Base-by-base conservation (phyloP, 2,797 vertebrate genomes). In the Astyanax mexicanus region DNA sequence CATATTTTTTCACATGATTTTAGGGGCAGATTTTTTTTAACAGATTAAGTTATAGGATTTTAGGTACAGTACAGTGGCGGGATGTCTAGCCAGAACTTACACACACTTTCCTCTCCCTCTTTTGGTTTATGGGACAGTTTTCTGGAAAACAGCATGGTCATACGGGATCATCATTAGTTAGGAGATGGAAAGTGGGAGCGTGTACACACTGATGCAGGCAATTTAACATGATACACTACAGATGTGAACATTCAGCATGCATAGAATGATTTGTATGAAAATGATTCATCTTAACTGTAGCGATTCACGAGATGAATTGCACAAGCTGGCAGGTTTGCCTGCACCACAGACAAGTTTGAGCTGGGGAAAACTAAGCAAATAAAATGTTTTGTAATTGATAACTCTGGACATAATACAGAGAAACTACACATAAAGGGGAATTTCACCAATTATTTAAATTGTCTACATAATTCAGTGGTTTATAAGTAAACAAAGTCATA, bases 71-170 rank as follows among this genome's bases (percentile, higher is more conserved):
- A n/a, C 19, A n/a, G 10, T 21, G 21, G 6, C 47, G 54, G 12
- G 3, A 19, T 44, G 3, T 23, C 1, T 32, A 44, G 17, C 23
- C 58, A 40, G 2, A 8, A 27, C 29, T 62, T 40, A 21, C 19
- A 8, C 12, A 37, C 17, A 45, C 10, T n/a, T 62, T 42, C 60
- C 37, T 23, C 37, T 8, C 21, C 25, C 37, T 47, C 2, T 23
- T 38, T 37, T 35, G 52, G 8, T 66, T 35, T 58, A 23, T 67
- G 19, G 19, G 12, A 35, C 47, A 9, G 72, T 67, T 67, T 44
- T 47, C 51, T 57, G 72, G 27, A 67, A 66, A 74, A 62, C 60
- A 21, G 9, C 9, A 19, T 52, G 13, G 37, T 58, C 62, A 57
- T 19, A 11, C 27, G 35, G 51, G 40, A 37, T 38, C 29, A 23